Base-by-base conservation (phyloP, 2,797 vertebrate genomes). In the Spinus olivaceus region DNA sequence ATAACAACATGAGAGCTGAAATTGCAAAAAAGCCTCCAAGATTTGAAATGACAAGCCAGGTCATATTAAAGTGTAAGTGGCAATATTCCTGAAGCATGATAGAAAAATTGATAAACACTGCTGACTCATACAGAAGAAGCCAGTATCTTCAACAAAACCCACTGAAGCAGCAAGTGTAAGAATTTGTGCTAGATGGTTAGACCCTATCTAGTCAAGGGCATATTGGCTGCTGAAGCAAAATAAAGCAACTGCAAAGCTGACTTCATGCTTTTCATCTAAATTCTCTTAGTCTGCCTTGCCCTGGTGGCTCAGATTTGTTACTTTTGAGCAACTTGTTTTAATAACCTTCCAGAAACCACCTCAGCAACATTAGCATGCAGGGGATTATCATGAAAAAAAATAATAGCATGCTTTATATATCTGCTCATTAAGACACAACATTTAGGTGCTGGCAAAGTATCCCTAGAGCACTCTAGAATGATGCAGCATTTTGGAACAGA, bases 101-200 rank as follows among this genome's bases (percentile, higher is more conserved):
- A 94, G 59, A 86, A 91, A 96, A 95, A 91, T 20, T 81, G 86
- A 94, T 93, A 92, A 94, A 93, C 53, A 50, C 53, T 92, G 93
- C 84, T 94, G 91, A 96, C 76, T 96, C 88, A 86, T 57, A 73
- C 8, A 83, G 60, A 49, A 81, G 79, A 92, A 93, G 41, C 42
- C 50, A 81, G 65, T 74, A 83, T 76, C 84, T 92, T 85, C 86
- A 87, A 69, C 65, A 86, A 93, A 96, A 91, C 35, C 53, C 76
- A 93, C 65, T 93, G 87, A 42, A 94, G 91, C 88, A 87, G 84
- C 47, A 95, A 94, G 56, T 67, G 33, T 65, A 82, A 71, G 81
- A 93, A 95, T 93, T 87, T 71, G 81, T 82, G 82, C 64, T 92
- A 78, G 84, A 92, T 46, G 42, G 80, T 79, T 81, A 81, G 70